Evolutionary conservation across 2,888 invertebrate species (phyloP), one percentile per base, ranked within the genome.

Genomic region (Papilio protenor): DNA sequence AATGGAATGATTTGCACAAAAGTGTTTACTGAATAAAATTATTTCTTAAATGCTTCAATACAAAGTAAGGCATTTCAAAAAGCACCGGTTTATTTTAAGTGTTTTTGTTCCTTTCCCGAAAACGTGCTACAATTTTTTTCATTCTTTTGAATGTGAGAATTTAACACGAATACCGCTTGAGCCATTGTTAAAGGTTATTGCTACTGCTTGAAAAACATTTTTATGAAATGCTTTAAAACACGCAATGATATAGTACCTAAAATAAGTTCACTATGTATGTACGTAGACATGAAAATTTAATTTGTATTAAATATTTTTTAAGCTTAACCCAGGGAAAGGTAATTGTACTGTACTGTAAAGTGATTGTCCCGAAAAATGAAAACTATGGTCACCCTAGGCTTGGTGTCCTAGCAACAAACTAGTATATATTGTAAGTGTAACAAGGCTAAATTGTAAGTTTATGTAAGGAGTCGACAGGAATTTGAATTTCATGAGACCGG

Each of bases 151-250:
- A 45, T 69, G 66, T 69, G 66, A 45, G 66, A 69, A 12, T 40
- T 69, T 69, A 45, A 69, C 66, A 69, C n/a, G 5, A 69, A 69
- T 45, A 18, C 70, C 18, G 18, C 3, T 11, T 21, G n/a, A 10
- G 14, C 57, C 55, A 70, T 76, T 70, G 76, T 76, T 69, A 64
- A 70, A 70, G 76, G 52, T 76, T 57, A 76, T 76, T 76, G 76
- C 57, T 27, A 70, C 76, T 23, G 59, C 45, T 49, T 18, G n/a
- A 18, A 76, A 57, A 3, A 21, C 12, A 69, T 69, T 70, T 76
- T 57, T n/a, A 59, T 76, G 57, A 55, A 75, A 75, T 69, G 33
- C 27, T 69, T 33, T 75, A 21, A 69, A 69, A 45, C n/a, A 55
- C 21, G 33, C 45, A 45, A 23, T 45, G 23, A 14, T 23, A 14